Evolutionary conservation across 2,113 vertebrate genomes (phyloP).

Genomic region (Seriola aureovittata): DNA sequence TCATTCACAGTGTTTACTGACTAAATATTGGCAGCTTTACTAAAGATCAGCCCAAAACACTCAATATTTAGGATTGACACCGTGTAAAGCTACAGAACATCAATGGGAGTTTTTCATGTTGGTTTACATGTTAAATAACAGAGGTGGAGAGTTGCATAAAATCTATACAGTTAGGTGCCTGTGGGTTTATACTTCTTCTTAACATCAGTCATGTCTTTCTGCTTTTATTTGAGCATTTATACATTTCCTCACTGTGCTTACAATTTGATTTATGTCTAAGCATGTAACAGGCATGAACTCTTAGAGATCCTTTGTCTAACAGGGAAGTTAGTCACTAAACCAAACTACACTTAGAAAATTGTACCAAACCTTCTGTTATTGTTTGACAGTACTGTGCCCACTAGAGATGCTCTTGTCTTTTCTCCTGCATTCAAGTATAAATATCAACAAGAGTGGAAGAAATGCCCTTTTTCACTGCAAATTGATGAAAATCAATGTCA

Average conservation of each 20-base stretch:
- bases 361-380: not conserved
- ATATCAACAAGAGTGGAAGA: not conserved
- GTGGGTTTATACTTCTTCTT: not conserved
- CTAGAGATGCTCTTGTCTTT: not conserved
- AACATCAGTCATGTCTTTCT: not conserved
- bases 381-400: not conserved
- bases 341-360: not conserved
- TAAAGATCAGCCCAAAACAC: slow-evolving; percentile 21
- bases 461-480: not conserved
- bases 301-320: not conserved
- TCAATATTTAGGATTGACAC: slow-evolving; percentile 41
- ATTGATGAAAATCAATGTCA: not conserved
- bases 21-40: slow-evolving; percentile 52
- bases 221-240: not conserved
- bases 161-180: too few species aligned
- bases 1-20: slow-evolving; percentile 38
- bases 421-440: not conserved
- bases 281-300: not conserved
- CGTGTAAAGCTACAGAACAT: slow-evolving; percentile 1
- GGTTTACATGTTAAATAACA: not conserved
- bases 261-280: not conserved
- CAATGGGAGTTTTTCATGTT: not conserved
- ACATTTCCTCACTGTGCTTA: not conserved
- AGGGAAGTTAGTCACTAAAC: not conserved
- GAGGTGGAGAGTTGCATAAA: not conserved